Evolutionary conservation across 2,113 vertebrate species (phyloP).

Genomic region (Brachionichthys hirsutus): DNA sequence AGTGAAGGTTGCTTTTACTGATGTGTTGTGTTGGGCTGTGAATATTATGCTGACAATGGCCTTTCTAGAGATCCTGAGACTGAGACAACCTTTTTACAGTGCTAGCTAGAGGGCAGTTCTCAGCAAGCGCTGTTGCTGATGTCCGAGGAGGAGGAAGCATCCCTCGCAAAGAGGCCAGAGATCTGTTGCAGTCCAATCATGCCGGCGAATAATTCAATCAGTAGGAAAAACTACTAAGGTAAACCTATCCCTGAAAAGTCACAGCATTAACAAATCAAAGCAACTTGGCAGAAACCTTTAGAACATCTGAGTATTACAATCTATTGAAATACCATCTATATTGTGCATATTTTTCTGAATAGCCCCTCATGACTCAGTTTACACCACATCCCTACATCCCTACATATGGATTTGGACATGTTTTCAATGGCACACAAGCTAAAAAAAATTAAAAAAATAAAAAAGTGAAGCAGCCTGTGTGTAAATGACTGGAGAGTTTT

Average conservation of each 20-base stretch:
- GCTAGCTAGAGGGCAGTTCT: slow-evolving; percentile 58
- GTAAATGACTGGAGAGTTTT: slow-evolving; percentile 45
- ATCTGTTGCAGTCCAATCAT: slow-evolving; percentile 44
- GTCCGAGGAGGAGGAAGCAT: slow-evolving; percentile 37
- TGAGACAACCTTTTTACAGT: slow-evolving; percentile 45
- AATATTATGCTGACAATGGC: slow-evolving; percentile 58
- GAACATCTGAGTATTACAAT: not conserved
- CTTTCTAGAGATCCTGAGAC: slow-evolving; percentile 38
- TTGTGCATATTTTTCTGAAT: not conserved
- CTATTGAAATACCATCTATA: not conserved
- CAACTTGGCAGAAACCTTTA: not conserved
- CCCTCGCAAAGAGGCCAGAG: slow-evolving; percentile 51
- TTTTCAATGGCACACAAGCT: slow-evolving; percentile 19
- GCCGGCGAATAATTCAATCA: slow-evolving; percentile 40
- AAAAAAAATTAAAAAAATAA: not conserved
- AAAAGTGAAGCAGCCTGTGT: slow-evolving; percentile 18
- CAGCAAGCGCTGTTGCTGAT: slow-evolving; percentile 44
- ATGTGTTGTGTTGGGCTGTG: slow-evolving; percentile 29
- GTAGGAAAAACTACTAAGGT: slow-evolving; percentile 22
- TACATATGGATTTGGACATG: slow-evolving; percentile 16
- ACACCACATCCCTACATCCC: not conserved
- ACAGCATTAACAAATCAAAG: slow-evolving; percentile 13
- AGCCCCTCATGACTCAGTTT: not conserved
- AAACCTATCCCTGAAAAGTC: slow-evolving; percentile 26
- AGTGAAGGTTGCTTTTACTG: slow-evolving; percentile 6